Conservation (phyloP, 2,888 invertebrate genomes). For the Pediacus dermestoides region DNA sequence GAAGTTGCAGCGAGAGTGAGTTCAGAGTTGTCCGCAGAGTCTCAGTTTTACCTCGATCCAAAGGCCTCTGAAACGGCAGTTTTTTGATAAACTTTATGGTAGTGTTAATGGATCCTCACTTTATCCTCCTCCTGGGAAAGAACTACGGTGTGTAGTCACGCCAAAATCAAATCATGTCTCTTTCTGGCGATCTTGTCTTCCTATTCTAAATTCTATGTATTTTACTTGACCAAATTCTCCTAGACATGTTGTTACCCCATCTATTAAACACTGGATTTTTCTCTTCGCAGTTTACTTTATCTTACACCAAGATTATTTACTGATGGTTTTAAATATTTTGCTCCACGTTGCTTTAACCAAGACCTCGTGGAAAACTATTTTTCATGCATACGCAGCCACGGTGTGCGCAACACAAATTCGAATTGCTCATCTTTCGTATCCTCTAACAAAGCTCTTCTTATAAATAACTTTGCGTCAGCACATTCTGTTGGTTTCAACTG, state of each 20-base stretch:
- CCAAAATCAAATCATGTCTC: conserved; percentile 14
- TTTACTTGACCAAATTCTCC: conserved; percentile 11
- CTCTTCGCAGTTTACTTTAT: conserved; percentile 12
- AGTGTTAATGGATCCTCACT: conserved; percentile 14
- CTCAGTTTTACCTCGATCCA: conserved; percentile 8
- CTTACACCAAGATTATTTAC: conserved; percentile 4
- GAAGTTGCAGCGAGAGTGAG: conserved; percentile 8
- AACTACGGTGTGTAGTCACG: conserved; percentile 13
- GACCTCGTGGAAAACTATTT: conserved; percentile 23
- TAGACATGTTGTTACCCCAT: conserved; percentile 4
- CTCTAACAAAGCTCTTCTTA: conserved; percentile 15
- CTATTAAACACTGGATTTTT: conserved; percentile 16
- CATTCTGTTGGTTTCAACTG: conserved; percentile 17
- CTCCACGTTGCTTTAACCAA: conserved; percentile 20
- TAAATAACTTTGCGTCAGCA: conserved; percentile 19
- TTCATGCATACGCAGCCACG: conserved; percentile 17
- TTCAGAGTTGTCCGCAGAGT: conserved; percentile 4
- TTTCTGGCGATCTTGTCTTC: conserved; percentile 15
- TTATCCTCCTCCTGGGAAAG: conserved; percentile 14
- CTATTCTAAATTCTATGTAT: conserved; percentile 16
- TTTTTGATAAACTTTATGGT: conserved; percentile 15
- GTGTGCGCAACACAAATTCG: conserved; percentile 18
- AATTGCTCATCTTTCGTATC: conserved; percentile 15
- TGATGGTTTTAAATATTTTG: conserved; percentile 11
- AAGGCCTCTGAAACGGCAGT: conserved; percentile 9